These are phyloP conservation scores for Brachionus manjavacas DNA, from an alignment of 1,140 invertebrate species.

Conservation along the genomic window DNA sequence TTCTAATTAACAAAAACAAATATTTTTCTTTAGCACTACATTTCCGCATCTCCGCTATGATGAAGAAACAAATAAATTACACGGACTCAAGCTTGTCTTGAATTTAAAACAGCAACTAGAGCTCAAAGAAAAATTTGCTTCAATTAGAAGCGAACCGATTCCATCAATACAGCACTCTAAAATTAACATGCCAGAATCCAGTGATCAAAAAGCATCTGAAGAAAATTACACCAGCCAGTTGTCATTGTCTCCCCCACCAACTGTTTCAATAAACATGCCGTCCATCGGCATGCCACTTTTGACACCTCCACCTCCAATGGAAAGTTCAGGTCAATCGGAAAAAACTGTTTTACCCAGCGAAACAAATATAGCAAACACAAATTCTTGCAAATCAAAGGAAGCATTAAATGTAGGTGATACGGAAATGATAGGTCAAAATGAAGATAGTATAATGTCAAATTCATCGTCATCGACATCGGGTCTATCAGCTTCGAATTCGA, in stretches of 20 bases:
- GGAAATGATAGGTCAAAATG: neutral
- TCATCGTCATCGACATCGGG: neutral
- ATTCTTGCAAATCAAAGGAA: neutral
- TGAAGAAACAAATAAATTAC: slow-evolving; percentile 38
- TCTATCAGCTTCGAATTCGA: neutral
- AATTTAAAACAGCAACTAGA: slow-evolving; percentile 37
- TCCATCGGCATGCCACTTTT: neutral
- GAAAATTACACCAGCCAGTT: neutral
- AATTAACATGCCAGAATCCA: neutral
- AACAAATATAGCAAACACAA: neutral
- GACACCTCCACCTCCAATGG: slow-evolving; percentile 15
- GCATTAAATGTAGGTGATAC: neutral
- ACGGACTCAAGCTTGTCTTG: slow-evolving; percentile 2
- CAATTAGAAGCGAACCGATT: neutral
- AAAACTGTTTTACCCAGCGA: neutral
- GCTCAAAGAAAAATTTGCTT: slow-evolving; percentile 10
- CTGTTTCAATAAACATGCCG: neutral
- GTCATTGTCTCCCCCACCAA: neutral
- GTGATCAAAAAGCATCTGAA: neutral
- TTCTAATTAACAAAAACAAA: neutral
- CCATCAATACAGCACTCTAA: neutral
- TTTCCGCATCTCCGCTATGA: slow-evolving; percentile 18
- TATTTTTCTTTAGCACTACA: neutral
- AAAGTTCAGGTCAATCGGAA: neutral
- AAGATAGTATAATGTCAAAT: slow-evolving; percentile 31